Evolutionary conservation across 1,140 invertebrate species (phyloP).

Genomic region (Drosophila saltans): DNA sequence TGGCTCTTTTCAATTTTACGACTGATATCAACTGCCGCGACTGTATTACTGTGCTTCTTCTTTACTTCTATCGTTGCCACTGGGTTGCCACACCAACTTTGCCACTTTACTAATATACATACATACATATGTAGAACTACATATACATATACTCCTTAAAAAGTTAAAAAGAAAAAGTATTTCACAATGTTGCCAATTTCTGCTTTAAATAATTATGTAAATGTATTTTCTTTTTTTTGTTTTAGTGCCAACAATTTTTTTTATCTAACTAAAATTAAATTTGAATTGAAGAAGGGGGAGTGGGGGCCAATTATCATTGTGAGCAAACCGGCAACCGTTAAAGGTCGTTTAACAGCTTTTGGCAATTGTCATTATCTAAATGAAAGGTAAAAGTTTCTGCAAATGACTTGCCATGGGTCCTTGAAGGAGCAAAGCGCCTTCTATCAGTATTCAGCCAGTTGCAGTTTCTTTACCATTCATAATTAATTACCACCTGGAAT

Average conservation of each 20-base stretch:
- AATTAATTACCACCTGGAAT: conserved; percentile 54
- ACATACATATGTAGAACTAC: too few relatives aligned
- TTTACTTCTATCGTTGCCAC: too few relatives aligned
- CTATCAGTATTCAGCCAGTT: conserved; percentile 54
- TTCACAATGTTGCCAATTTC: too few relatives aligned
- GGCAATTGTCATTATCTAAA: conserved; percentile 43
- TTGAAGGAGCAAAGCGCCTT: conserved; percentile 6
- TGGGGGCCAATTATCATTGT: background rate
- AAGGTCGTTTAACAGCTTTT: conserved; percentile 24
- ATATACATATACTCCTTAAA: too few relatives aligned
- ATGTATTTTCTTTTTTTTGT: background rate
- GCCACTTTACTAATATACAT: too few relatives aligned
- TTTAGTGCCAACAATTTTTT: background rate
- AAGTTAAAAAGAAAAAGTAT: too few relatives aligned
- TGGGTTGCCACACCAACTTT: too few relatives aligned
- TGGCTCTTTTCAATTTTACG: too few relatives aligned
- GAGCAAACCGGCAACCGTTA: conserved; percentile 8
- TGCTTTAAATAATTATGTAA: background rate
- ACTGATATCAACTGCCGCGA: too few relatives aligned
- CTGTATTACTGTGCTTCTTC: too few relatives aligned
- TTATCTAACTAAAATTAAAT: background rate
- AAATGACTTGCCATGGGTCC: conserved; percentile 37
- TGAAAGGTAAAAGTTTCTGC: conserved; percentile 38
- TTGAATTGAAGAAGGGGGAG: background rate
- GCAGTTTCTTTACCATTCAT: conserved; percentile 30